Base-by-base conservation (phyloP, 1,140 invertebrate genomes). In the Akabosia matsudoensis region DNA sequence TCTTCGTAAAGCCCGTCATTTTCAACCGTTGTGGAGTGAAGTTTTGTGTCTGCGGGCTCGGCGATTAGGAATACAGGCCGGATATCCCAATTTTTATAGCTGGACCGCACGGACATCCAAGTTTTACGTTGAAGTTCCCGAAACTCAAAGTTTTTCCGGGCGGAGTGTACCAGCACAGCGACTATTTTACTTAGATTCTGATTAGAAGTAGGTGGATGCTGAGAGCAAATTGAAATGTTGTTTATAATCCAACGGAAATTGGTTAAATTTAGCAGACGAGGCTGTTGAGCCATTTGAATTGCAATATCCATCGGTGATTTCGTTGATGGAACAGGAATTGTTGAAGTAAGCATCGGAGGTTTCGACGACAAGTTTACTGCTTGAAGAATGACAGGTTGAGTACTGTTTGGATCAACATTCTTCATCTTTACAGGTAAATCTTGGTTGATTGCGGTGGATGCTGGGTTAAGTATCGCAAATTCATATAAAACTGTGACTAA, bases 81-180 rank as follows among this genome's bases (percentile, higher is more conserved):
- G n/a, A 84, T 73, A 10, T 45, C 75, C 45, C 76, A 79, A 18
- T 78, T 80, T 28, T 76, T 78, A 10, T 77, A 33, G 14, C 70
- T 24, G 70, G 78, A 73, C 54, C 78, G 76, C 3, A 80, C 76
- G 33, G 78, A 81, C 0, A 79, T 80, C 82, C 82, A 82, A 67
- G 79, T 82, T 28, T 3, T 80, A 70, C 85, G 82, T n/a, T 86
- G 84, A 33, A 83, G 79, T 61, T 83, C 77, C 1, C 86, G 80
- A 71, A 84, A 82, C 7, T 78, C 74, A 79, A 86, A 86, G 77
- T 86, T 83, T 33, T 79, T 78, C 7, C 84, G 83, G 10, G 84
- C 82, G 30, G 85, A 85, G 79, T 86, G 86, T 16, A 86, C 28
- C n/a, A 67, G 22, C 14, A 67, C 61, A 16, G 61, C 26, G 3